Percentiles rank a stretch among this genome's conserved stretches.
Evolutionary conservation across 2,888 invertebrate species (phyloP).

Genomic region (Hirtodrosophila cameraria): DNA sequence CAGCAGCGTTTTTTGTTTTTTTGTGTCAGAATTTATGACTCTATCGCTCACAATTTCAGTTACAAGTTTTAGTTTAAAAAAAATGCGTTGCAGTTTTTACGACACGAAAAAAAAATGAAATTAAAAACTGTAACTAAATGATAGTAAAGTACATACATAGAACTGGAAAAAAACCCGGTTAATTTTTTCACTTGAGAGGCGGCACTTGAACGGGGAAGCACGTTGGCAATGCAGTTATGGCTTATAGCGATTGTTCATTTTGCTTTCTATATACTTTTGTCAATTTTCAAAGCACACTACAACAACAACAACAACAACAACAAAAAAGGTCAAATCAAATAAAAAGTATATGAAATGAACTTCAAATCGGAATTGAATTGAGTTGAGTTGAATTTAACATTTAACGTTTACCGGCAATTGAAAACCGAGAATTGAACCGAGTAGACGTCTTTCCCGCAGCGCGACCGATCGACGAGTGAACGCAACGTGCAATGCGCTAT

Average conservation of each 20-base stretch:
- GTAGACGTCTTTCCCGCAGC: constrained; percentile 63
- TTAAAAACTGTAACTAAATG: constrained; percentile 27
- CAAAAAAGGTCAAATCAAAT: constrained; percentile 1
- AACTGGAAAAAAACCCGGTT: constrained; percentile 50
- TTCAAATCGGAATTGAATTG: constrained; percentile 16
- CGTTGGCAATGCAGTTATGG: constrained; percentile 13
- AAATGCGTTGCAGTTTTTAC: background rate
- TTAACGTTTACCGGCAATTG: constrained; percentile 7
- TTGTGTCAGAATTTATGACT: constrained; percentile 35
- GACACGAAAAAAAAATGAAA: constrained; percentile 23
- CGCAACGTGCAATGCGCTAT: constrained; percentile 66
- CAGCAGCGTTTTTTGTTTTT: no score
- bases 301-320: constrained; percentile 4
- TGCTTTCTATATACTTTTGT: background rate
- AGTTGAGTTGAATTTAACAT: constrained; percentile 1
- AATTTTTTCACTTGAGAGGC: constrained; percentile 50
- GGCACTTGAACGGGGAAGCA: constrained; percentile 32
- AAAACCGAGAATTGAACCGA: constrained; percentile 1
- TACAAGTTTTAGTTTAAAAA: constrained; percentile 14
- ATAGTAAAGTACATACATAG: constrained; percentile 42
- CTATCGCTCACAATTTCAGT: constrained; percentile 19
- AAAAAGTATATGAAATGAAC: constrained; percentile 11
- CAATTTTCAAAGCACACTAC: constrained; percentile 3
- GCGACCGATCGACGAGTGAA: constrained; percentile 79
- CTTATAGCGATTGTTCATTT: background rate